Evolutionary conservation across 2,797 vertebrate genomes (phyloP), one percentile per base, ranked within the genome.

Genomic region (Ptychobarbus kaznakovi): DNA sequence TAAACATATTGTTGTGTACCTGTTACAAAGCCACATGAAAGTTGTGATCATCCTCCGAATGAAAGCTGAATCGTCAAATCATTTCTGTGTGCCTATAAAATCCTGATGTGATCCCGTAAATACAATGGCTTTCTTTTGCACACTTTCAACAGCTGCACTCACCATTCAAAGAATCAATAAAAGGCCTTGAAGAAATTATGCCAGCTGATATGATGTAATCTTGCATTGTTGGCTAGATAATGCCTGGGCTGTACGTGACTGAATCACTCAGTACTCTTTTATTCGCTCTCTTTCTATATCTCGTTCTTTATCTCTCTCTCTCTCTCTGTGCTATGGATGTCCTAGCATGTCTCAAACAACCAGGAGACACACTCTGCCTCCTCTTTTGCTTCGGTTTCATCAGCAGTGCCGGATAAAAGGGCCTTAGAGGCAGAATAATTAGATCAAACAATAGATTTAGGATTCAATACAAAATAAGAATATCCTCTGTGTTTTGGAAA

Each of bases 381-480:
- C 77, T 90, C 83, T 90, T 87, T 88, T 86, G 81, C 85, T 80
- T 85, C 69, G 66, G 88, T 89, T 90, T 88, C 88, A 79, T 90
- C 87, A 90, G 84, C 85, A 81, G 66, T 78, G 82, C 66, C 72
- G 25, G 86, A 88, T 88, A 87, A 89, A 78, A 63, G 58, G 61
- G 65, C 80, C 88, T 86, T 86, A 70, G 82, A 86, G 85, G 87
- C 85, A 49, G 87, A 89, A 90, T 90, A 90, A 90, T 90, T 90
- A 88, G 46, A 90, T 90, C 88, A 91, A 90, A 91, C 90, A 90
- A 88, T 87, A 83, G 87, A 85, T 88, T 90, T 88, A 89, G 81
- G 83, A 87, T 85, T 86, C 63, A 84, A 87, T 85, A 79, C 85
- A 86, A 87, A 86, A 82, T 82, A 87, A 89, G 66, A 74, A 68